phyloP scores from a whole-genome alignment of 2,797 vertebrate genomes.

The Tiaroga cobitis region DNA sequence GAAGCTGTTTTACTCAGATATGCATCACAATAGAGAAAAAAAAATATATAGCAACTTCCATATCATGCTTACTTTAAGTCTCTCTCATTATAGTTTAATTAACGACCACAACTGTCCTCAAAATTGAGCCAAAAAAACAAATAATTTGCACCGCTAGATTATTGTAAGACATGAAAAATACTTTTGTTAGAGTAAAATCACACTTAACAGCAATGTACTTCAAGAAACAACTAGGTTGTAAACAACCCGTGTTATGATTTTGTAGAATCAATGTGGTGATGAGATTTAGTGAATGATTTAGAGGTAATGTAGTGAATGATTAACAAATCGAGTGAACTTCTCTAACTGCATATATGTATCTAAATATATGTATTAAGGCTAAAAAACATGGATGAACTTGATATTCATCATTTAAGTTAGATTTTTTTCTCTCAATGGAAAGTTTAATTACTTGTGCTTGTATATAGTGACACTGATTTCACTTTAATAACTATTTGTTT shows the following conservation, averaged over 20 bases:
- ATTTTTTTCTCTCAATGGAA: slow-evolving; percentile 42
- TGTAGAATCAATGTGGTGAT: background rate
- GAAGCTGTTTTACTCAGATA: background rate
- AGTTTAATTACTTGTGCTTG: slow-evolving; percentile 57
- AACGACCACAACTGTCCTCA: background rate
- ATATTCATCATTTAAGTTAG: slow-evolving; percentile 27
- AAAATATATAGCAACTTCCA: background rate
- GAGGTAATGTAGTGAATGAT: slow-evolving; percentile 4
- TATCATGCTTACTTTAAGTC: background rate
- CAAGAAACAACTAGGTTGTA: background rate
- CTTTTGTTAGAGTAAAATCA: background rate
- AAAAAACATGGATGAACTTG: background rate
- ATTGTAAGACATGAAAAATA: background rate
- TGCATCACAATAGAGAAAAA: background rate
- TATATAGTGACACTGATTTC: slow-evolving; percentile 44
- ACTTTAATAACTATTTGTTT: slow-evolving; percentile 25
- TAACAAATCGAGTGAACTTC: background rate
- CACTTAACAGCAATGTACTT: background rate
- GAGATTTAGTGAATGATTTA: background rate
- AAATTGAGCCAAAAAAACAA: too few species aligned
- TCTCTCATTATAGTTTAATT: background rate
- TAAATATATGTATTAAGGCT: slow-evolving; percentile 4
- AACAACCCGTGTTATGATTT: background rate
- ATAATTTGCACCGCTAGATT: background rate
- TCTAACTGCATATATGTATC: background rate